A percentile compares a stretch with the other conserved stretches of the same genome.
Evolutionary conservation across 2,797 vertebrate genomes (phyloP).

Genomic region (Myioborus melanocephalus): DNA sequence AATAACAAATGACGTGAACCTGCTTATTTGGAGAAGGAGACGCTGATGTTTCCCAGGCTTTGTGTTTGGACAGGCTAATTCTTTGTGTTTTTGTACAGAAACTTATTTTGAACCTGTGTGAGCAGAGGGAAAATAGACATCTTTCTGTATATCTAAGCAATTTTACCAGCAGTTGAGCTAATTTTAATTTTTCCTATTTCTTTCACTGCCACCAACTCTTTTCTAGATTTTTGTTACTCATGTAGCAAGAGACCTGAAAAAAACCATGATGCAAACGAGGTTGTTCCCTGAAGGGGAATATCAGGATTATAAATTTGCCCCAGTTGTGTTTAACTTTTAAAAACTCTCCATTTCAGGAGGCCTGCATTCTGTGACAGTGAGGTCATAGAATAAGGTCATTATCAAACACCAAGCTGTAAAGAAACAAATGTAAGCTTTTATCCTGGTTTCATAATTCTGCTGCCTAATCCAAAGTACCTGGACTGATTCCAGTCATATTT

Average conservation of each 20-base stretch:
- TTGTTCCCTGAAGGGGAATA: background rate
- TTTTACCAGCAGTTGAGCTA: background rate
- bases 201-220: background rate
- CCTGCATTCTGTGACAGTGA: background rate
- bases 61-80: slow-evolving; percentile 21
- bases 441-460: slow-evolving; percentile 12
- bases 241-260: background rate
- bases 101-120: background rate
- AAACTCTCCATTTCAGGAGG: background rate
- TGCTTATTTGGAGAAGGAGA: background rate
- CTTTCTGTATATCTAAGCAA: background rate
- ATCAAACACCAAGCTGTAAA: background rate
- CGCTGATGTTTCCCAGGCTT: slow-evolving; percentile 28
- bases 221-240: background rate
- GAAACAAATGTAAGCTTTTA: background rate
- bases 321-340: background rate
- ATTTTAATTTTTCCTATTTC: background rate
- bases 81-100: background rate
- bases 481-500: background rate
- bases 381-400: background rate
- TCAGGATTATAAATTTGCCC: background rate
- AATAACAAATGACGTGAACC: background rate
- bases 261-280: background rate
- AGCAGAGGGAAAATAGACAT: background rate
- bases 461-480: background rate